Evolutionary conservation across 2,113 vertebrate species (phyloP), one percentile per base, ranked within the genome.

Genomic region (Entomyzon cyanotis): DNA sequence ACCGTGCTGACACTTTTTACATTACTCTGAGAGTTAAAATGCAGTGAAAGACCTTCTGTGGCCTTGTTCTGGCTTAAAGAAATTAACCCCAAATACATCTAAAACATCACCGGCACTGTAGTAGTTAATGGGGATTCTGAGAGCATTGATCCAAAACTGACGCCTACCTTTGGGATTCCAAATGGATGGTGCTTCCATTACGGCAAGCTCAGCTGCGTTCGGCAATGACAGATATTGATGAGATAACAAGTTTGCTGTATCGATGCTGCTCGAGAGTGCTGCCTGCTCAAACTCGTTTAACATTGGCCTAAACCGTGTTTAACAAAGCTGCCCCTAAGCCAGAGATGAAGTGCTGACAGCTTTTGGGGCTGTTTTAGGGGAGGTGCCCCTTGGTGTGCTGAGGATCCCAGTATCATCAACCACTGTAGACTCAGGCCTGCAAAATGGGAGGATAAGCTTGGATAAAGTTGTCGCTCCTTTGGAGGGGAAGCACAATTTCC

Each of bases 211-310:
- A 60, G 84, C 82, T 59, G 87, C 2, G 17, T 44, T 70, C 3
- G 8, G 74, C 89, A 7, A 0, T 88, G 94, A 88, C 84, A 89
- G 75, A 31, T 93, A 93, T 94, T 70, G 94, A 95, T 88, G 93
- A 81, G 90, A 88, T 95, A 94, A 96, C 88, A 91, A 80, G 82
- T 97, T 92, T 83, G 71, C 90, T 47, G 42, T 44, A 74, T 95
- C 0, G 53, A 85, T 74, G 80, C 84, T 41, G 60, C 44, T 46
- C 1, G 5, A 47, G 75, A 89, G 76, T 16, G 89, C 69, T 91
- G 46, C 64, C 84, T 84, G 78, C 15, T 89, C 78, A 63, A 75
- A 88, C 71, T 84, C 73, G 0, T 86, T 87, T 60, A 68, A 75
- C 19, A 41, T 6, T 3, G 8, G 62, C 14, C 55, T 81, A 88